Evolutionary conservation across 2,797 vertebrate species (phyloP), one percentile per base, ranked within the genome.

Genomic region (Pitangus sulphuratus): DNA sequence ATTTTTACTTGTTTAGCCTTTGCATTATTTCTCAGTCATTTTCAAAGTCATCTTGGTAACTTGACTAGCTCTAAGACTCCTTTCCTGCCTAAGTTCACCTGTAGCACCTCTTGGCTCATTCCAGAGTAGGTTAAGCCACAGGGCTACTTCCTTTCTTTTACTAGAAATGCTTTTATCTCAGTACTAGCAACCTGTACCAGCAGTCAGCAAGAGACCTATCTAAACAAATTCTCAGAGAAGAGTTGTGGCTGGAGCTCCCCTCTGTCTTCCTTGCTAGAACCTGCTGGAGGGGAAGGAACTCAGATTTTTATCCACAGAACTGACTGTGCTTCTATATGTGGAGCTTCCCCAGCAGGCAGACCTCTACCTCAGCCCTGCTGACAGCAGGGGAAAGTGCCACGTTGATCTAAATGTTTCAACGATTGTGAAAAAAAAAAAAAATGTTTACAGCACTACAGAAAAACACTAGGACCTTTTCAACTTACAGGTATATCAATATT

Each of bases 21-120:
- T 71, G 44, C 17, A 42, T 40, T 89, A 47, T 33, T 75, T 62
- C 14, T 60, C 31, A 53, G 24, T 57, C 45, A 28, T 8, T 40
- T 91, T 22, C 79, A 91, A 86, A 88, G 54, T 44, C 4, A 79
- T 25, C 62, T 70, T 80, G 39, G 71, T 83, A 58, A 87, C 14
- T 20, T 50, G 33, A n/a, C 69, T 50, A 65, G 14, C 45, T 81
- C 42, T 8, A 16, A 82, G 62, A 21, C 35, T n/a, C 21, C 18
- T 53, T 83, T 65, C 66, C 65, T 75, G 60, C 15, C 39, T 40
- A 24, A 47, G 14, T 44, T 64, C 51, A 72, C 45, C 40, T 69
- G 35, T 40, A 60, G 54, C 51, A 33, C 11, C 28, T 54, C 60
- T 44, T 48, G n/a, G 33, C 68, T 80, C 30, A 6, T 70, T 79